These are phyloP conservation scores for Pogonophryne albipinna DNA, from an alignment of 2,797 vertebrate species.

Conservation along the genomic window DNA sequence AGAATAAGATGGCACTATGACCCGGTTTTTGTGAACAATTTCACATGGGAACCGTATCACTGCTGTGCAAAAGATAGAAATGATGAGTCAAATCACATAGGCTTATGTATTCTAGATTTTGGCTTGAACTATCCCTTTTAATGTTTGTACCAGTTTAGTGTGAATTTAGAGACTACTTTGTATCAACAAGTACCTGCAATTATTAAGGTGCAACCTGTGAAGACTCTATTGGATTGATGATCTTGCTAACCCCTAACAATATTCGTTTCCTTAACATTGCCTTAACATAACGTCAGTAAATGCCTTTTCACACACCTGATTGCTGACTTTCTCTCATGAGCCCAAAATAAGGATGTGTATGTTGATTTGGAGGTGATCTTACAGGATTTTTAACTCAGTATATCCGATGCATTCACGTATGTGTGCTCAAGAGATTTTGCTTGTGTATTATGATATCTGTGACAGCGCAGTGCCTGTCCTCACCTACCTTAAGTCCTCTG, in stretches of 20 bases:
- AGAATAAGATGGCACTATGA: too few relatives aligned
- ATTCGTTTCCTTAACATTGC: neutral
- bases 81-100: too few relatives aligned
- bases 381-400: neutral
- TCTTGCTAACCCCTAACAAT: neutral
- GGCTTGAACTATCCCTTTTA: too few relatives aligned
- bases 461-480: slow-evolving; percentile 45
- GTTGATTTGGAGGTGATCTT: slow-evolving; percentile 3
- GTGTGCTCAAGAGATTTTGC: slow-evolving; percentile 24
- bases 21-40: too few relatives aligned
- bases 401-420: slow-evolving; percentile 1
- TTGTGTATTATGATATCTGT: slow-evolving; percentile 35
- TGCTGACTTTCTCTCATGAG: slow-evolving; percentile 5
- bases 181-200: neutral
- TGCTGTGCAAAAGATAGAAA: too few relatives aligned
- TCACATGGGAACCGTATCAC: too few relatives aligned
- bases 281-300: slow-evolving; percentile 9
- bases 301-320: slow-evolving; percentile 26
- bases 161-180: neutral
- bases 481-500: slow-evolving; percentile 52
- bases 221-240: too few relatives aligned
- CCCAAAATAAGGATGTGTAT: neutral
- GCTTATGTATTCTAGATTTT: too few relatives aligned
- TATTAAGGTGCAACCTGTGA: too few relatives aligned
- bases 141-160: too few relatives aligned